These are phyloP conservation scores for Gila orcuttii DNA, from an alignment of 2,113 vertebrate genomes.

Conservation along the genomic window DNA sequence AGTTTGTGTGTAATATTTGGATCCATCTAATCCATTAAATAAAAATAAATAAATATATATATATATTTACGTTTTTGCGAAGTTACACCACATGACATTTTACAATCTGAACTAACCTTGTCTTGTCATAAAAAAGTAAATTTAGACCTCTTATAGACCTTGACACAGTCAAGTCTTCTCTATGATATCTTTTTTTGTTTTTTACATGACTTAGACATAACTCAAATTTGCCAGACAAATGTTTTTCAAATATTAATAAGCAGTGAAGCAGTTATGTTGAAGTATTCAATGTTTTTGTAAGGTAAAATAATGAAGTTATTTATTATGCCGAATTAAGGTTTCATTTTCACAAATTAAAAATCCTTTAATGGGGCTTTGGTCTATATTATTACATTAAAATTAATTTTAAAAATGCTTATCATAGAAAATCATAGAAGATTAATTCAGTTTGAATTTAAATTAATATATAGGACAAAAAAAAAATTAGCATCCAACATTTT, in stretches of 20 bases:
- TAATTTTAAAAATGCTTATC: too few species aligned
- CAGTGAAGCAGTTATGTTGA: neutral
- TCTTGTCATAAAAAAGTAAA: neutral
- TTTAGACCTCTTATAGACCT: neutral
- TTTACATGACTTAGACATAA: neutral
- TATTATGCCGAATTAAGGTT: too few species aligned
- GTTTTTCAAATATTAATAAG: neutral
- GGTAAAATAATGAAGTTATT: neutral
- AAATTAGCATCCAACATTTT: neutral
- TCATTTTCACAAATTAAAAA: too few species aligned
- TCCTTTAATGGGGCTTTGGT: too few species aligned
- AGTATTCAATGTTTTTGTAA: neutral
- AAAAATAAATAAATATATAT: too few species aligned
- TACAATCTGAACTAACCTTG: neutral
- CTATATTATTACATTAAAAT: too few species aligned
- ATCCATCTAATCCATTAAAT: too few species aligned
- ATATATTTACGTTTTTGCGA: too few species aligned
- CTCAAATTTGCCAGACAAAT: neutral
- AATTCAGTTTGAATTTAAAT: neutral
- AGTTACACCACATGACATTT: neutral
- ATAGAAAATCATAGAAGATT: too few species aligned
- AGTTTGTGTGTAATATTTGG: too few species aligned
- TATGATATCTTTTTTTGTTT: neutral
- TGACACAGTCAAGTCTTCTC: neutral
- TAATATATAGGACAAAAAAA: neutral